A percentile compares a stretch with the other conserved stretches of the same genome.
phyloP scores from a whole-genome alignment of 2,888 invertebrate species.

The Eilema griseolum region DNA sequence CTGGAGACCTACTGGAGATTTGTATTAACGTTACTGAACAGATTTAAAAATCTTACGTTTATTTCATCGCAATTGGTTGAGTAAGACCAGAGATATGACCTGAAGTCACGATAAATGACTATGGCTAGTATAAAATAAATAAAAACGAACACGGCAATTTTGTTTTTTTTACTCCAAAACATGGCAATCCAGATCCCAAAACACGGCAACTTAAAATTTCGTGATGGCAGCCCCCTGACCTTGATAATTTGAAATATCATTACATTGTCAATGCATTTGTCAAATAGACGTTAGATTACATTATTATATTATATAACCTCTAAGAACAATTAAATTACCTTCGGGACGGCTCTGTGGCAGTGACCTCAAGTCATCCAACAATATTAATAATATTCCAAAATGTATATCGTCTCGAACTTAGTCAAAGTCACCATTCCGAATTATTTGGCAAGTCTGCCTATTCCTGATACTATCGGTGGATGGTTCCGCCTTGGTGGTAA shows the following conservation, averaged over 20 bases:
- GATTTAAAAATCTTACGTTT: too few species aligned
- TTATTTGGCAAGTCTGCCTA: constrained; percentile 93
- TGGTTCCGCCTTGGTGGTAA: constrained; percentile 94
- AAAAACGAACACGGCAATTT: too few species aligned
- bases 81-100: too few species aligned
- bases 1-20: too few species aligned
- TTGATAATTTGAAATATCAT: constrained; percentile 1
- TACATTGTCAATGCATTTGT: background rate
- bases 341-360: constrained; percentile 28
- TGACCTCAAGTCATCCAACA: constrained; percentile 23
- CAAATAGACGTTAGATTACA: background rate
- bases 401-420: constrained; percentile 92
- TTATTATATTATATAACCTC: background rate
- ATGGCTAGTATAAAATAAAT: too few species aligned
- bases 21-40: too few species aligned
- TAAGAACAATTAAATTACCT: constrained; percentile 2
- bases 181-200: too few species aligned
- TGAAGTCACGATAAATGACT: too few species aligned
- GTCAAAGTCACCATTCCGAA: constrained; percentile 93
- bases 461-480: constrained; percentile 94
- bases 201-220: too few species aligned
- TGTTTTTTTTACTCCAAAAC: too few species aligned
- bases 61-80: too few species aligned
- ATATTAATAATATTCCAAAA: constrained; percentile 69
- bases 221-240: too few species aligned